These are phyloP conservation scores for Lagodon rhomboides DNA, from an alignment of 2,797 vertebrate species.

Conservation along the genomic window DNA sequence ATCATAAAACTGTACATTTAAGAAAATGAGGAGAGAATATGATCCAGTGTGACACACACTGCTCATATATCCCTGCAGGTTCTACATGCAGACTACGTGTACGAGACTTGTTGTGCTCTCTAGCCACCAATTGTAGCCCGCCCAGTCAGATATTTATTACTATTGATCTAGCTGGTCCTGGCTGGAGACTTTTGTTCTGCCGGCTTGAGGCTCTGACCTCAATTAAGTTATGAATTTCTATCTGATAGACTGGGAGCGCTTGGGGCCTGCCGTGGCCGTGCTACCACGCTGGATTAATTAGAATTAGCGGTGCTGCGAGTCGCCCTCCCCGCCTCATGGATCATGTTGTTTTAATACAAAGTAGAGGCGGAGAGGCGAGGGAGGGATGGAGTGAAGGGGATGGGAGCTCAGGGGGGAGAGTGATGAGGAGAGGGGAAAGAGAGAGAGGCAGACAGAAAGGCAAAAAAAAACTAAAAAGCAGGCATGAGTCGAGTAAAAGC, in stretches of 20 bases:
- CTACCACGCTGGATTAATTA: constrained; percentile 96
- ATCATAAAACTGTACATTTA: neutral
- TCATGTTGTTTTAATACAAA: constrained; percentile 98
- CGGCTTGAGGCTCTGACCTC: constrained; percentile 97
- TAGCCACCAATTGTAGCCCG: constrained; percentile 72
- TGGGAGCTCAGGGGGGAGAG: constrained; percentile 41
- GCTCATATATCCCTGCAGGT: constrained; percentile 22
- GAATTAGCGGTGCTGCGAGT: constrained; percentile 94
- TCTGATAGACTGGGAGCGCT: constrained; percentile 98
- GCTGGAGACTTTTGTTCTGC: constrained; percentile 97
- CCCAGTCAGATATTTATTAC: constrained; percentile 98
- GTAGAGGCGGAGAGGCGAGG: constrained; percentile 79
- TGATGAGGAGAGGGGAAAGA: constrained; percentile 67
- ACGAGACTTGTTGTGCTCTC: constrained; percentile 67
- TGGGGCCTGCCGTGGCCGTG: constrained; percentile 86
- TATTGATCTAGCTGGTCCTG: constrained; percentile 98
- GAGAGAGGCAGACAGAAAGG: constrained; percentile 38
- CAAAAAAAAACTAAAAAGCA: constrained; percentile 19
- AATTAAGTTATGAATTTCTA: constrained; percentile 99
- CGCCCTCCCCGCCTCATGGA: constrained; percentile 91
- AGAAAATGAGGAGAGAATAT: constrained; percentile 2
- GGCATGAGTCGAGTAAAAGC: constrained; percentile 41
- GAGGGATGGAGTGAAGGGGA: constrained; percentile 61
- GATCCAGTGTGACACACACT: neutral
- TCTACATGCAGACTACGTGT: constrained; percentile 52